Evolutionary conservation across 1,140 invertebrate species (phyloP).

Genomic region (Drosophila azteca): DNA sequence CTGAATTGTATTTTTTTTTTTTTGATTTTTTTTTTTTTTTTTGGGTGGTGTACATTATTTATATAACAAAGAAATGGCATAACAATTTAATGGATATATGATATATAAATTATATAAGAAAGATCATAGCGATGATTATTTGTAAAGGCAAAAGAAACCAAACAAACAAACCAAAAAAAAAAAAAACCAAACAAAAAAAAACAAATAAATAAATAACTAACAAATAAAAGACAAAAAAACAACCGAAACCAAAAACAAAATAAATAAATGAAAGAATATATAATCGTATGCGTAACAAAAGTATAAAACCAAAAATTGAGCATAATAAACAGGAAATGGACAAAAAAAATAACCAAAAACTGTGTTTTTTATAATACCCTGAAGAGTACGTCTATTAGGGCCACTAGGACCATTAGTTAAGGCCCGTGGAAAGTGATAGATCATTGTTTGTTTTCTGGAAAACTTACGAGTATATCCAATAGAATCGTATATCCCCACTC

Average conservation of each 20-base stretch:
- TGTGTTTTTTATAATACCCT: too few relatives aligned
- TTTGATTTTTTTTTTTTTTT: constrained; percentile 43
- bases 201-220: constrained; percentile 24
- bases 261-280: constrained; percentile 61
- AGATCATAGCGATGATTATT: constrained; percentile 59
- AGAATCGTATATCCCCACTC: too few relatives aligned
- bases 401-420: too few relatives aligned
- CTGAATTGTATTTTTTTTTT: constrained; percentile 36
- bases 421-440: too few relatives aligned
- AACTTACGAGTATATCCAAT: too few relatives aligned
- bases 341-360: neutral
- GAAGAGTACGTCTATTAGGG: too few relatives aligned
- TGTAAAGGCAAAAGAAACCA: constrained; percentile 65
- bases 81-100: constrained; percentile 63
- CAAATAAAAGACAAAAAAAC: neutral
- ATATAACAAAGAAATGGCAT: constrained; percentile 59
- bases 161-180: constrained; percentile 38
- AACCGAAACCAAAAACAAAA: constrained; percentile 36
- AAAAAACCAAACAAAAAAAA: constrained; percentile 42
- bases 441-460: too few relatives aligned
- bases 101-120: constrained; percentile 72
- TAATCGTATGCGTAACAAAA: constrained; percentile 78
- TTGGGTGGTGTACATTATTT: constrained; percentile 74
- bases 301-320: constrained; percentile 65
- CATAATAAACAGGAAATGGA: constrained; percentile 65